Percentiles rank a stretch among this genome's conserved stretches.
Evolutionary conservation across 2,797 vertebrate species (phyloP).

Genomic region (Chelidonichthys spinosus): DNA sequence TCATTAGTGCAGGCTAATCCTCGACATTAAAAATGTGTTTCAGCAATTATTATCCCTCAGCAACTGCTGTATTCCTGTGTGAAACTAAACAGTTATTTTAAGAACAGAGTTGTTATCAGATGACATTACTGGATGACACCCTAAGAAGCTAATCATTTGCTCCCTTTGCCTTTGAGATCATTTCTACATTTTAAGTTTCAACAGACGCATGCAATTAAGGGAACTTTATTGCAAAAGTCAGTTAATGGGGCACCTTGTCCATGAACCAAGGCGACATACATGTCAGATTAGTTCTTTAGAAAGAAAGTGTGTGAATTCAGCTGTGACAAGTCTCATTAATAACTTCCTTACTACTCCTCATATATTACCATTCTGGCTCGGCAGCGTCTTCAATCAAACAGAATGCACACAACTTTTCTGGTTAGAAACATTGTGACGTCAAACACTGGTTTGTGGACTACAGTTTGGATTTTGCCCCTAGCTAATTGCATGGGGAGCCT

Average conservation of each 20-base stretch:
- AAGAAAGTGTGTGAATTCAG: slow-evolving; percentile 48
- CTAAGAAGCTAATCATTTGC: slow-evolving; percentile 31
- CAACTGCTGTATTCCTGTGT: not conserved
- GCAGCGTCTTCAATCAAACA: not conserved
- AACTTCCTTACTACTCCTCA: slow-evolving; percentile 24
- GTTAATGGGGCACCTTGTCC: slow-evolving; percentile 18
- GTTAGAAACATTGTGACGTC: not conserved
- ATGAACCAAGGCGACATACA: slow-evolving; percentile 37
- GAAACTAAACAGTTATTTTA: slow-evolving; percentile 10
- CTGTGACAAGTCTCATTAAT: slow-evolving; percentile 59
- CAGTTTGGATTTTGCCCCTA: too few relatives aligned
- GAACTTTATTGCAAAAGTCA: slow-evolving; percentile 42
- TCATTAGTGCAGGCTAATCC: not conserved
- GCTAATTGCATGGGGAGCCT: too few relatives aligned
- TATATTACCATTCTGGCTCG: slow-evolving; percentile 4
- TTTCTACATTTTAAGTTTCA: slow-evolving; percentile 4
- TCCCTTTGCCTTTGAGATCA: slow-evolving; percentile 39
- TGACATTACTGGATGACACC: slow-evolving; percentile 15
- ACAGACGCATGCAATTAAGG: slow-evolving; percentile 56
- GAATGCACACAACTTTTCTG: not conserved
- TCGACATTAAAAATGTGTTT: not conserved
- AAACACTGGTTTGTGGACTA: too few relatives aligned
- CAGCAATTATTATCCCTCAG: not conserved
- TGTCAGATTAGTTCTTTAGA: slow-evolving; percentile 37
- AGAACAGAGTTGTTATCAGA: slow-evolving; percentile 15